Conservation (phyloP, 2,113 vertebrate species). For the Rhombomys opimus region DNA sequence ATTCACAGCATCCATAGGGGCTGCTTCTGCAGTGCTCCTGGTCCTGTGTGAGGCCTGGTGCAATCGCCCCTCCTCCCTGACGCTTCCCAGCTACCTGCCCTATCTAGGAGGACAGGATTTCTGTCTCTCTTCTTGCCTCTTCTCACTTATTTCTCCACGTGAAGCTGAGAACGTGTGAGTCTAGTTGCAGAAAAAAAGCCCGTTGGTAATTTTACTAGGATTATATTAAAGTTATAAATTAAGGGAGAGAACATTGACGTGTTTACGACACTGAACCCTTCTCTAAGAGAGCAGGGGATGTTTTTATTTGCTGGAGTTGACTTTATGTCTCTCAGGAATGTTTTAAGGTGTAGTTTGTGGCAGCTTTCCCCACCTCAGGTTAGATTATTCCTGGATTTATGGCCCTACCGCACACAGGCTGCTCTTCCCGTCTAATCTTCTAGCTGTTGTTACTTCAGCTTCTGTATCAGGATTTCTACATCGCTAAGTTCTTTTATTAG, state of each 20-base stretch:
- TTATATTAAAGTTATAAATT: conserved; percentile 44
- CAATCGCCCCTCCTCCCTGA: rapidly evolving
- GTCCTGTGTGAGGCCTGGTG: background rate
- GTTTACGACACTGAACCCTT: background rate
- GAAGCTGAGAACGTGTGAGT: background rate
- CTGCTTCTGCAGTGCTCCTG: background rate
- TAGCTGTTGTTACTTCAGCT: background rate
- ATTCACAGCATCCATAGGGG: background rate
- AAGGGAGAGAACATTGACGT: background rate
- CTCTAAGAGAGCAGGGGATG: background rate
- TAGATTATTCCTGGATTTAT: background rate
- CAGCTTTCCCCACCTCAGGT: background rate
- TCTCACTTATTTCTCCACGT: background rate
- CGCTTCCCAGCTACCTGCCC: background rate
- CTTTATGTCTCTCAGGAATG: background rate
- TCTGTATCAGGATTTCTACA: background rate
- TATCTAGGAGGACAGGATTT: background rate
- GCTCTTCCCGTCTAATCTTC: background rate
- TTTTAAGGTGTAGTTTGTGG: background rate
- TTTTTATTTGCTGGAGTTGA: background rate
- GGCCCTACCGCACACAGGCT: background rate
- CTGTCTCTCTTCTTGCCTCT: background rate
- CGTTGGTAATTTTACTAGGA: background rate
- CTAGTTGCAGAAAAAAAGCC: background rate
- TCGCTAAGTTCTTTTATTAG: background rate